Base-by-base conservation (phyloP, 92 coral and sea anemone species). In the Zoanthus solanderi region DNA sequence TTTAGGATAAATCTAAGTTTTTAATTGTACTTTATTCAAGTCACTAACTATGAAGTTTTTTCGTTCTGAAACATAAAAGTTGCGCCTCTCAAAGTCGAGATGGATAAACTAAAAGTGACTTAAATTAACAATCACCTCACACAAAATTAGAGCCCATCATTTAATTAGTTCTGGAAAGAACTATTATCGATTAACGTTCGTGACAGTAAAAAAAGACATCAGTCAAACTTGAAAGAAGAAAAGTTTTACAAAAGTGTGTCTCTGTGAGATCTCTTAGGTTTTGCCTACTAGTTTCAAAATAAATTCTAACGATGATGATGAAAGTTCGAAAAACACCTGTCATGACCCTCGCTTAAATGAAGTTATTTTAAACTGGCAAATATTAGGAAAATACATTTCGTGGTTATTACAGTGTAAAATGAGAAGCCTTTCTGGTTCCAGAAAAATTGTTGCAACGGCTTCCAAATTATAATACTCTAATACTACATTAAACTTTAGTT, bases 141-240 rank as follows among this genome's bases (percentile, higher is more conserved):
- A 45, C 48, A 32, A 81, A 65, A 66, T 65, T 72, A 44, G 75
- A 63, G 52, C 34, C 74, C 10, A 45, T 46, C 60, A 18, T 81
- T n/a, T 65, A 48, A 80, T 80, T 80, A 48, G 66, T 81, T 30
- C 66, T 44, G 10, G 65, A 81, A 81, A 81, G 66, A 30, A 47
- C 66, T 54, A 65, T 66, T 18, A 81, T 68, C 58, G 42, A 18
- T 81, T 65, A 17, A 52, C 47, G 45, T 18, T 81, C 29, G 61
- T 63, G 84, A 79, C 17, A 58, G 45, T 66, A 67, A 65, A 34
- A 31, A n/a, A 32, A n/a, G 54, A 81, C 5, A 46, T 66, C n/a
- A 44, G 46, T 71, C 11, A 11, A 15, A 17, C 60, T 66, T 46
- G 17, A 15, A 3, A 69, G 5, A 69, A 4, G 12, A 1, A 14